A percentile compares a stretch with the other conserved stretches of the same genome.
These are phyloP conservation scores for Drosophila suzukii DNA, from an alignment of 1,140 invertebrate genomes.

Conservation along the genomic window DNA sequence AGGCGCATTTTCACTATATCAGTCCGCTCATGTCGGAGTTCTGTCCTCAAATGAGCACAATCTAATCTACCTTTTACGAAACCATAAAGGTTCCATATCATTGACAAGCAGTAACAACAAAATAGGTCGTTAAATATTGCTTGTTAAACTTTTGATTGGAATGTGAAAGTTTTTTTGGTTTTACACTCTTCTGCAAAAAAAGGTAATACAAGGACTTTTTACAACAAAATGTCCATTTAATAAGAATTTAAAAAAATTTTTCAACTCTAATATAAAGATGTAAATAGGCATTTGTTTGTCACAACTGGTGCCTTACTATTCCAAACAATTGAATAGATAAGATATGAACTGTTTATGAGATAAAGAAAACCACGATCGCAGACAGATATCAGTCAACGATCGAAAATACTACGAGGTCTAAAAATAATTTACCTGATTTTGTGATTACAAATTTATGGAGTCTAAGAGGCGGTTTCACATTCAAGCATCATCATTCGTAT, in stretches of 20 bases:
- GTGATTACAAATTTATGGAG: neutral
- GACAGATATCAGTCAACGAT: neutral
- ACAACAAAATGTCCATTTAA: too few relatives aligned
- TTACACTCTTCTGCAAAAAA: neutral
- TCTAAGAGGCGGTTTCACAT: neutral
- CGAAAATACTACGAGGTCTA: neutral
- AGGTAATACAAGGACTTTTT: neutral
- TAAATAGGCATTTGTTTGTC: too few relatives aligned
- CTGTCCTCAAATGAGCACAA: conserved; percentile 7
- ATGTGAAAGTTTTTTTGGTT: neutral
- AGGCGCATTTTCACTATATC: conserved; percentile 12
- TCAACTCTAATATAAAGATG: too few relatives aligned
- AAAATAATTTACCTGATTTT: neutral
- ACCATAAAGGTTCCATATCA: neutral
- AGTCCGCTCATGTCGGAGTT: conserved; percentile 15
- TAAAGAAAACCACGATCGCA: neutral
- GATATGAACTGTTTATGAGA: neutral
- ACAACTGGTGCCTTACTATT: too few relatives aligned
- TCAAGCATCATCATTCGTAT: neutral
- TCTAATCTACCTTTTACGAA: neutral
- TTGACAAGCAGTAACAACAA: neutral
- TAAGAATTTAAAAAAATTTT: too few relatives aligned
- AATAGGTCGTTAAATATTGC: neutral
- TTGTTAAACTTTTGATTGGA: neutral
- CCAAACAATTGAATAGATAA: neutral